phyloP scores from a whole-genome alignment of 2,888 invertebrate species.

The Andrena fulva region DNA sequence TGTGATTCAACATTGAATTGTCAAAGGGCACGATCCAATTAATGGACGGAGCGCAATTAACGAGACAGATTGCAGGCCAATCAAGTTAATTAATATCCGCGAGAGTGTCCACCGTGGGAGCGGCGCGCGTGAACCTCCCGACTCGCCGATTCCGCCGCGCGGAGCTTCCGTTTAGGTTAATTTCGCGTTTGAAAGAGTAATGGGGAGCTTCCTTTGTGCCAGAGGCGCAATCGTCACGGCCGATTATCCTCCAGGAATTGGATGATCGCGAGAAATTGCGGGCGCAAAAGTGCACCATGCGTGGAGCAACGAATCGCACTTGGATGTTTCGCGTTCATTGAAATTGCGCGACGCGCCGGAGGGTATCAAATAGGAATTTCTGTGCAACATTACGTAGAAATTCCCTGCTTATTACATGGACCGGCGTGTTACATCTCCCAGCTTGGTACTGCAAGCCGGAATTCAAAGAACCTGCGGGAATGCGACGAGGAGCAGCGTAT shows the following conservation, averaged over 20 bases:
- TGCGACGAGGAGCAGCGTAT: too few relatives aligned
- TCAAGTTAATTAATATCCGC: slow-evolving; percentile 20
- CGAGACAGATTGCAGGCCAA: not conserved
- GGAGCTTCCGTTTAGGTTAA: not conserved
- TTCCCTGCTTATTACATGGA: too few relatives aligned
- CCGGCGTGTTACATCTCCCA: too few relatives aligned
- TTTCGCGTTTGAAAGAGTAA: slow-evolving; percentile 6
- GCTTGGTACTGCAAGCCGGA: too few relatives aligned
- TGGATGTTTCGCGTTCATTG: too few relatives aligned
- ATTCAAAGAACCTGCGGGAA: too few relatives aligned
- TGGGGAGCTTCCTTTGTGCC: slow-evolving; percentile 4
- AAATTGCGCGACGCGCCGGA: too few relatives aligned
- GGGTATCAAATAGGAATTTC: too few relatives aligned
- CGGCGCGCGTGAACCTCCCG: not conserved
- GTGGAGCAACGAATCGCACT: too few relatives aligned
- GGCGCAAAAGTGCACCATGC: not conserved
- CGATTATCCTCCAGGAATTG: not conserved
- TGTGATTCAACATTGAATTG: not conserved
- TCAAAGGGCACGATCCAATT: slow-evolving; percentile 1
- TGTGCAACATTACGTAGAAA: too few relatives aligned
- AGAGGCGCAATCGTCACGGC: not conserved
- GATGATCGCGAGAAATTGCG: slow-evolving; percentile 22
- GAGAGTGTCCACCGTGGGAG: not conserved
- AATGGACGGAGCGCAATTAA: not conserved
- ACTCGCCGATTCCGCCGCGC: not conserved